Evolutionary conservation across 2,797 vertebrate genomes (phyloP).

Genomic region (Lindbergichthys nudifrons): DNA sequence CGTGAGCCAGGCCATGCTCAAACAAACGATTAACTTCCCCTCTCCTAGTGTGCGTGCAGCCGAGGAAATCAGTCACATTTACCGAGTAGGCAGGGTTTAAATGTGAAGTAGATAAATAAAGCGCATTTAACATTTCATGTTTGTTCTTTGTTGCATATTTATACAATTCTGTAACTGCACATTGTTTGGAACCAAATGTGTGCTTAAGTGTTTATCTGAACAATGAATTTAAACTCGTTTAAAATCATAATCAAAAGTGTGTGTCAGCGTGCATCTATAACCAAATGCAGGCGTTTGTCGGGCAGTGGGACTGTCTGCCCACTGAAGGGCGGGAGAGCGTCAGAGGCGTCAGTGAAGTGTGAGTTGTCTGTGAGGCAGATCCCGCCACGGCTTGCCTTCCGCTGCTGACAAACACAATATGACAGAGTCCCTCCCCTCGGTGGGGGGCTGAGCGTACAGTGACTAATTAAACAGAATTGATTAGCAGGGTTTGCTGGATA

Average conservation of each 20-base stretch:
- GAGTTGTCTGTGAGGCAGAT: conserved; percentile 75
- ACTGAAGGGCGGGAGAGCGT: conserved; percentile 75
- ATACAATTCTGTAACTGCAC: conserved; percentile 13
- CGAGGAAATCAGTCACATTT: conserved; percentile 57
- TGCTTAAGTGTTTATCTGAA: conserved; percentile 13
- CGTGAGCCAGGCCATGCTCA: conserved; percentile 63
- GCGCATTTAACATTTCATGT: conserved; percentile 16
- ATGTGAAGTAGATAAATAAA: conserved; percentile 45
- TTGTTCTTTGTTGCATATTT: conserved; percentile 32
- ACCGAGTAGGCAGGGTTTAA: conserved; percentile 48
- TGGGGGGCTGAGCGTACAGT: conserved; percentile 61
- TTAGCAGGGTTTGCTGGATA: conserved; percentile 73
- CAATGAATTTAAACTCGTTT: conserved; percentile 10
- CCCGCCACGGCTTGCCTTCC: conserved; percentile 49
- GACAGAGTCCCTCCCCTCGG: conserved; percentile 76
- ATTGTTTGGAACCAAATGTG: conserved; percentile 10
- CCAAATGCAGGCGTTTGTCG: conserved; percentile 33
- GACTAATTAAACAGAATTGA: conserved; percentile 86
- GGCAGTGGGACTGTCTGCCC: conserved; percentile 58
- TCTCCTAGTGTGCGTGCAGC: conserved; percentile 49
- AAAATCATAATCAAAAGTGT: conserved; percentile 33
- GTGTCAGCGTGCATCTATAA: conserved; percentile 31
- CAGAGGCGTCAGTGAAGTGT: conserved; percentile 74
- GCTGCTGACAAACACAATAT: conserved; percentile 79
- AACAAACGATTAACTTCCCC: conserved; percentile 79